Evolutionary conservation across 2,113 vertebrate species (phyloP), one percentile per base, ranked within the genome.

Genomic region (Gnathonemus longibarbis): DNA sequence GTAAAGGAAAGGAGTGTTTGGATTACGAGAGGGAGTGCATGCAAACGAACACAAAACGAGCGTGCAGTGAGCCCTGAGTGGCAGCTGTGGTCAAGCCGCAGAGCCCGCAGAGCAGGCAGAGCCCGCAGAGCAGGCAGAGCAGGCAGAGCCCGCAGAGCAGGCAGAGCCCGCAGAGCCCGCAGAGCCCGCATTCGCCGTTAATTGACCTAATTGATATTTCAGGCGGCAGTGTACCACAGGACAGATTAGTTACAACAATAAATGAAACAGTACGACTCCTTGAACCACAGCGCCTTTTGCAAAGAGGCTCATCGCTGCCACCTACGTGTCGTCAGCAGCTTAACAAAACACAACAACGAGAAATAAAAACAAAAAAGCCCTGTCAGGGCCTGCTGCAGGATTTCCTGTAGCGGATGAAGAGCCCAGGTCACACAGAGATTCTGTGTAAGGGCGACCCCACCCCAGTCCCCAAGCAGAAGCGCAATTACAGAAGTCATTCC

Each of bases 401-500:
- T 27, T 88, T 88, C 88, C 88, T 53, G 87, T 10, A 31, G 58
- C 21, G 39, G 39, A 11, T 49, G 56, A 31, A 27, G 39, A 58
- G 42, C 39, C 3, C 11, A 11, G 24, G 21, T 42, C 88, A 42
- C 80, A 84, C 80, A 48, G 42, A 46, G 42, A 88, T 39, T 10
- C 21, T 42, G 45, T 42, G 74, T 77, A 42, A 42, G 35, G 35
- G 31, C 4, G 15, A 77, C 70, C 35, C 70, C 70, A 39, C 70
- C 70, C 35, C 31, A 77, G 15, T 17, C 70, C 88, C 52, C 52
- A 45, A 42, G 52, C 49, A 87, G 24, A 53, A 92, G 86, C 90
- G 93, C 85, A 93, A 93, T 92, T 90, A 94, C 90, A 90, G 88
- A 50, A 90, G 27, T 45, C 48, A 50, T 90, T 91, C 89, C 74